Percentiles rank a stretch among this genome's conserved stretches.
phyloP scores from a whole-genome alignment of 2,797 vertebrate species.

The Hydrophis major region DNA sequence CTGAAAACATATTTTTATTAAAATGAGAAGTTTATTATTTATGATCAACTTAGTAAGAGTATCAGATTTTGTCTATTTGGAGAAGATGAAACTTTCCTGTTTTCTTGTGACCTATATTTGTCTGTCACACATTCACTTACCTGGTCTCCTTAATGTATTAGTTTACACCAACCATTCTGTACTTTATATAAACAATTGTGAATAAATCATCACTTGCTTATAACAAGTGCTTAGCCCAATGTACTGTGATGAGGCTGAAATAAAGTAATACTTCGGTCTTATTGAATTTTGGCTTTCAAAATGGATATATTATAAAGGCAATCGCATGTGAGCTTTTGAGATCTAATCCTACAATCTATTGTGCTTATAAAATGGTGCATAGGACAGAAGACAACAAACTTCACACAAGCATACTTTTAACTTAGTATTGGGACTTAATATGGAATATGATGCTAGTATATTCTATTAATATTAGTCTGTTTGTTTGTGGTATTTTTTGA shows the following conservation, averaged over 20 bases:
- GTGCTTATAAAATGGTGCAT: background rate
- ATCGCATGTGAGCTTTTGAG: background rate
- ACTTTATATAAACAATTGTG: constrained; percentile 47
- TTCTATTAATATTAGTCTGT: background rate
- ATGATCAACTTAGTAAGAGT: constrained; percentile 43
- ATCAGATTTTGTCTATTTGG: constrained; percentile 34
- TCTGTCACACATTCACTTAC: constrained; percentile 47
- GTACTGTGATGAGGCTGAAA: constrained; percentile 31
- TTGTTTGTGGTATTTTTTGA: background rate
- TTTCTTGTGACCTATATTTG: constrained; percentile 52
- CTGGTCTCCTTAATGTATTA: constrained; percentile 47
- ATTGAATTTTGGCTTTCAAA: constrained; percentile 31
- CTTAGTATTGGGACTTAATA: background rate
- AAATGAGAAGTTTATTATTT: constrained; percentile 58
- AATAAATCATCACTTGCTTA: constrained; percentile 43
- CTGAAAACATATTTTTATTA: constrained; percentile 51
- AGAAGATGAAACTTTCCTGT: constrained; percentile 43
- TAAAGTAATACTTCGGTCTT: constrained; percentile 15
- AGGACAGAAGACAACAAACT: background rate
- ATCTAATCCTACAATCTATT: background rate
- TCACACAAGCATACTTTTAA: background rate
- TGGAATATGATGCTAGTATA: background rate
- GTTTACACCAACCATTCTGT: constrained; percentile 39
- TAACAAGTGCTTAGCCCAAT: constrained; percentile 42
- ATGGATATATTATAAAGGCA: background rate